Evolutionary conservation across 2,797 vertebrate genomes (phyloP), one percentile per base, ranked within the genome.

Genomic region (Cryptoprocta ferox): DNA sequence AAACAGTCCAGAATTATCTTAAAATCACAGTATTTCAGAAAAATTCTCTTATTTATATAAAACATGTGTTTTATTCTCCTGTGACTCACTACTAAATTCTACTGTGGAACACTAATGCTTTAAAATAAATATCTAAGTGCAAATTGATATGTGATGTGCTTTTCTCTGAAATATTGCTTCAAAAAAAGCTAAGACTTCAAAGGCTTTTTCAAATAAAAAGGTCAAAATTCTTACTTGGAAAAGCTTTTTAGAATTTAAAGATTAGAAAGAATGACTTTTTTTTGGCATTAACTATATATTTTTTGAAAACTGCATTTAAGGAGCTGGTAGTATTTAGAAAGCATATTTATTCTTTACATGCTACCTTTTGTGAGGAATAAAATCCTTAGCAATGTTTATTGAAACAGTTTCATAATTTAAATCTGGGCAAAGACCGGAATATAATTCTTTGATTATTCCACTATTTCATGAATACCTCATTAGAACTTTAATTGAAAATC

Each of bases 391-490:
- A 37, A 56, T 39, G 87, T 61, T 90, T 90, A 30, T 63, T 76
- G 28, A 85, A 42, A 6, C 0, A 56, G 32, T 94, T 95, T 82
- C 32, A 65, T 75, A 88, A 95, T 80, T 97, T 97, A 92, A 97
- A 18, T 79, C 80, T 68, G 68, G 48, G 97, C 87, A 79, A 86
- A 71, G 39, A 61, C 95, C 76, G 97, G 83, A 90, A 85, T 78
- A 97, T 94, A 96, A 68, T 94, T 97, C 59, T 78, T 89, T 88
- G 91, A 95, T 79, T 76, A 94, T 26, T 97, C 32, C 61, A 94
- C 50, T 96, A 84, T 97, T 97, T 97, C 97, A 91, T 94, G 83
- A 70, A 95, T 16, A 97, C 4, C n/a, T 96, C 80, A 96, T 96
- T 97, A 97, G 94, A 90, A 68, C 39, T 85, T 95, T 32, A 85